A percentile compares a stretch with the other conserved stretches of the same genome.
These are phyloP conservation scores for Patella ulyssiponensis DNA, from an alignment of 2,888 invertebrate species.

Conservation along the genomic window DNA sequence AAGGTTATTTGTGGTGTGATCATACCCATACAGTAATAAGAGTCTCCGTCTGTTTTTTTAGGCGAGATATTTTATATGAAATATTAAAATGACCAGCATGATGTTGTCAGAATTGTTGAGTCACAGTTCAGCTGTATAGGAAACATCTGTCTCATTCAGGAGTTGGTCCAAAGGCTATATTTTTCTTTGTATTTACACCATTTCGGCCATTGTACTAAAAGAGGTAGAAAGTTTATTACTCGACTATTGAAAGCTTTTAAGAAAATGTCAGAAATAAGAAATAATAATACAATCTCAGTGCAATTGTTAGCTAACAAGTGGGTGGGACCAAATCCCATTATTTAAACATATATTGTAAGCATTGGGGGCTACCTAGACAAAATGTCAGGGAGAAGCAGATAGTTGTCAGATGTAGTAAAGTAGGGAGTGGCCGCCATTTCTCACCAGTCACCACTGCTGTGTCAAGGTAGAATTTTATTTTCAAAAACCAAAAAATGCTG, in stretches of 20 bases:
- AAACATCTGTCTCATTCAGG: not conserved
- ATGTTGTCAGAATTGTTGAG: not conserved
- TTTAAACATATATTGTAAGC: constrained; percentile 8
- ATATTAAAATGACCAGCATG: too few species aligned
- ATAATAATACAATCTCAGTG: constrained; percentile 7
- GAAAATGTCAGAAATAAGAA: constrained; percentile 6
- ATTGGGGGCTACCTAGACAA: not conserved
- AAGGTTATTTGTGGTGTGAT: too few species aligned
- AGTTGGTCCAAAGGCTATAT: not conserved
- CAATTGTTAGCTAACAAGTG: constrained; percentile 3
- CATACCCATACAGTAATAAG: too few species aligned
- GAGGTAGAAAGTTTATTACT: not conserved
- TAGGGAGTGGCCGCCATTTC: constrained; percentile 9
- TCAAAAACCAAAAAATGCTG: too few species aligned
- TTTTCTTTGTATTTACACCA: not conserved
- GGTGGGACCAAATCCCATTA: constrained; percentile 3
- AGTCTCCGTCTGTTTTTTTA: too few species aligned
- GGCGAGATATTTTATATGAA: too few species aligned
- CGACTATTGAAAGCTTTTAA: constrained; percentile 7
- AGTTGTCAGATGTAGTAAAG: constrained; percentile 8
- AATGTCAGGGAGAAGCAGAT: not conserved
- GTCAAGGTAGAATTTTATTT: too few species aligned
- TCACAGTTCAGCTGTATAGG: not conserved
- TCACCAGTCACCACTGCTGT: constrained; percentile 2
- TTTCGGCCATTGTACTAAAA: constrained; percentile 7